Base-by-base conservation (phyloP, 1,140 invertebrate species). In the Cydia fagiglandana region DNA sequence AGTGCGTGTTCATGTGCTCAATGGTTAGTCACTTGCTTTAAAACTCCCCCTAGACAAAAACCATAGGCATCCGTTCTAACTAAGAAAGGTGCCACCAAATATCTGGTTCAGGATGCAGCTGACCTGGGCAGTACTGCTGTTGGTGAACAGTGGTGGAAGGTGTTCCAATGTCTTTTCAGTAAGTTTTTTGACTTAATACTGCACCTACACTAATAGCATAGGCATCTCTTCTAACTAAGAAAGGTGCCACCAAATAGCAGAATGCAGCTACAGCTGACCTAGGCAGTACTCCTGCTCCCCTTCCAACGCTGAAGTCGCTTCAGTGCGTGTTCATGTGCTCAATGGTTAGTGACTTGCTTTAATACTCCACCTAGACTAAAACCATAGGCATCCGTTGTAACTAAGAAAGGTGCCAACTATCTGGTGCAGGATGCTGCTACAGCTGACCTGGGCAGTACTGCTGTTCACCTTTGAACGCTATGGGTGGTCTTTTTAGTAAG, bases 261-360 rank as follows among this genome's bases (percentile, higher is more conserved):
- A 6, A 47, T 12, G 45, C 45, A 12, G 95, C 96, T 87, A 95
- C 96, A 77, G 94, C 95, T 53, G 97, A 98, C 94, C 97, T 70
- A 97, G 96, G 81, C 97, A 97, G 87, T 98, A 98, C 94, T 98
- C 97, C 66, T 98, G 97, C 94, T 96, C 95, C 83, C 96, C 97
- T 75, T 97, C 96, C 84, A 98, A 97, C 89, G 97, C 97, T 83
- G 96, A 97, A 92, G 96, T 96, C 76, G 97, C 97, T 84, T 97
- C 95, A 84, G 96, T 98, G 84, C 95, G 96, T 80, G 96, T 98
- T 76, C 97, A 98, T 91, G 97, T 98, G 81, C 94, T 98, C 81
- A 97, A 97, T 90, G 97, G 97, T 98, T 93, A 77, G 75, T 10
- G 76, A 64, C n/a, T 56, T 12, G 24, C 13, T 34, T 34, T 74